Evolutionary conservation across 2,113 vertebrate genomes (phyloP).

Genomic region (Tragelaphus scriptus): DNA sequence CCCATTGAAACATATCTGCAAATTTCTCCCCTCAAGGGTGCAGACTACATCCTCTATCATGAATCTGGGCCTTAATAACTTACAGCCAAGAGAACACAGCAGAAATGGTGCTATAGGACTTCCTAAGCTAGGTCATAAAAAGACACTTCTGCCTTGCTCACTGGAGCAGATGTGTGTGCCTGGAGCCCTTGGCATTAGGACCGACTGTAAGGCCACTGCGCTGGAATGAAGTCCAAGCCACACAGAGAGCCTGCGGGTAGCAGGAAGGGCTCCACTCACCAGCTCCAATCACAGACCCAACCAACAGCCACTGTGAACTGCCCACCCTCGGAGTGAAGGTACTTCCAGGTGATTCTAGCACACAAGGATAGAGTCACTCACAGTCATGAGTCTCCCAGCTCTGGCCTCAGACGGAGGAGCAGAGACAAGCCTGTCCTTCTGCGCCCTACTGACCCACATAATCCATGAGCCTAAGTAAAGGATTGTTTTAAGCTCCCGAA

Average conservation of each 20-base stretch:
- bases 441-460: not conserved
- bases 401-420: not conserved
- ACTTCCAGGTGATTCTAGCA: accelerated
- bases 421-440: not conserved
- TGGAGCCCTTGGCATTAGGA: accelerated
- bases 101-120: not conserved
- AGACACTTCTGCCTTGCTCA: not conserved
- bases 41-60: accelerated
- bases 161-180: no score
- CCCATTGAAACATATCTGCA: not conserved
- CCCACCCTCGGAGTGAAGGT: not conserved
- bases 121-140: not conserved
- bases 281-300: no score
- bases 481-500: not conserved
- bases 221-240: not conserved
- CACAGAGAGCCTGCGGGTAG: accelerated
- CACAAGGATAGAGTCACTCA: accelerated
- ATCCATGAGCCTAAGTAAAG: not conserved
- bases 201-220: not conserved
- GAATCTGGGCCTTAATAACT: not conserved
- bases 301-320: not conserved
- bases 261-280: accelerated
- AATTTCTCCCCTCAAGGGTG: not conserved
- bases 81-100: not conserved
- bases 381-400: not conserved